A percentile compares a stretch with the other conserved stretches of the same genome.
These are phyloP conservation scores for Pteria penguin DNA, from an alignment of 2,888 invertebrate genomes.

Conservation along the genomic window DNA sequence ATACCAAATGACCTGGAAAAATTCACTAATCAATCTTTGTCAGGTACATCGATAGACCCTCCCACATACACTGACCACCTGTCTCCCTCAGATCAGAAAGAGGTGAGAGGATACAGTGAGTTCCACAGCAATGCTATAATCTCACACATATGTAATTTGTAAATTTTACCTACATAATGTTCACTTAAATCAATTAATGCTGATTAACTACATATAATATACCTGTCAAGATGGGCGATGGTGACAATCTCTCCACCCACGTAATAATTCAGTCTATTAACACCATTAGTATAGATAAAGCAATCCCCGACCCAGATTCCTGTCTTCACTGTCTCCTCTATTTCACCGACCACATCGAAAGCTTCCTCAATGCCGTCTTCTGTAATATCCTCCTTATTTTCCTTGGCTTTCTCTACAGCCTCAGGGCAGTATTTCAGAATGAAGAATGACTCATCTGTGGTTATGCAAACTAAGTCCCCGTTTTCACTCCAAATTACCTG, in stretches of 20 bases:
- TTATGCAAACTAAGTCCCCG: slow-evolving; percentile 94
- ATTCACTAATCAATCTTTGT: too few species aligned
- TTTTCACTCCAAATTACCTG: slow-evolving; percentile 96
- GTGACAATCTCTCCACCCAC: slow-evolving; percentile 99
- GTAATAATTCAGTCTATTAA: slow-evolving; percentile 98
- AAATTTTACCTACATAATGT: not conserved
- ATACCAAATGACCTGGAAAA: too few species aligned
- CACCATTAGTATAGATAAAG: slow-evolving; percentile 98
- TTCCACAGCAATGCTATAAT: too few species aligned
- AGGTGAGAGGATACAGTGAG: too few species aligned
- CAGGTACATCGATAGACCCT: too few species aligned
- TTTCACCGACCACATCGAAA: slow-evolving; percentile 94
- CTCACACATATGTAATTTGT: not conserved
- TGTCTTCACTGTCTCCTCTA: slow-evolving; percentile 94
- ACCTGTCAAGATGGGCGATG: slow-evolving; percentile 95
- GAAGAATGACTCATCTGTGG: slow-evolving; percentile 97
- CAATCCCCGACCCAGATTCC: slow-evolving; percentile 99
- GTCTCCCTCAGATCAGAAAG: too few species aligned
- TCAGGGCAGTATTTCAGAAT: slow-evolving; percentile 93
- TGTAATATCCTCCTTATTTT: slow-evolving; percentile 86
- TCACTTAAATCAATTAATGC: not conserved
- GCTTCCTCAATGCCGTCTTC: slow-evolving; percentile 95
- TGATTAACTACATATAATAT: not conserved
- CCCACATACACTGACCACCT: too few species aligned
- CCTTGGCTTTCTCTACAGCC: slow-evolving; percentile 89